These are phyloP conservation scores for Adela reaumurella DNA, from an alignment of 2,888 invertebrate genomes.

Conservation along the genomic window DNA sequence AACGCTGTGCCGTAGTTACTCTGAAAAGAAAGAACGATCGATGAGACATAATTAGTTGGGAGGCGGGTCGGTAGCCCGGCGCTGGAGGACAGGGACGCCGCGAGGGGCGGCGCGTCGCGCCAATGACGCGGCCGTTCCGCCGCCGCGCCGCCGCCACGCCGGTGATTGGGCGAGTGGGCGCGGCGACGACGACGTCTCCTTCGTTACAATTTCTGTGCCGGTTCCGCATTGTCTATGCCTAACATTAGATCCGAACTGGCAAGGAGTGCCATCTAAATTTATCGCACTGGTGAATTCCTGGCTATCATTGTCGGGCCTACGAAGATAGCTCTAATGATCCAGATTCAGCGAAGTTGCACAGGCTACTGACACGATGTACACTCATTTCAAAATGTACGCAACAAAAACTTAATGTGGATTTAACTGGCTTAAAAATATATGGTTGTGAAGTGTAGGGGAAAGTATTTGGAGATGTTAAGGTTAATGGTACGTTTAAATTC, in stretches of 20 bases:
- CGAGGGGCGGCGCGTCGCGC: constrained; percentile 32
- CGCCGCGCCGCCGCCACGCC: not conserved
- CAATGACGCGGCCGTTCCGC: constrained; percentile 23
- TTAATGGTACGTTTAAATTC: too few species aligned
- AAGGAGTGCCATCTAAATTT: not conserved
- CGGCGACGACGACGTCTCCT: not conserved
- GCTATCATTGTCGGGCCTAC: not conserved
- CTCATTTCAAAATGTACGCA: too few species aligned
- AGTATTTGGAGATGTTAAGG: too few species aligned
- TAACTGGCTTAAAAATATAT: too few species aligned
- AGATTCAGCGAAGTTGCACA: too few species aligned
- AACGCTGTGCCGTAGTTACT: constrained; percentile 77
- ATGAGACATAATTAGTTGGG: constrained; percentile 18
- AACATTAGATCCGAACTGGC: not conserved
- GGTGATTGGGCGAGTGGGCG: not conserved
- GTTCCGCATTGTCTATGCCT: not conserved
- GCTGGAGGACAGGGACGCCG: constrained; percentile 10
- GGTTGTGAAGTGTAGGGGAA: too few species aligned
- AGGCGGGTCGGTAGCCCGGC: constrained; percentile 34
- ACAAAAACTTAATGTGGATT: too few species aligned
- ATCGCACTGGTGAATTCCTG: not conserved
- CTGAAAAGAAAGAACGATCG: constrained; percentile 55
- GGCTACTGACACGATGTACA: too few species aligned
- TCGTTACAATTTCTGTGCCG: not conserved
- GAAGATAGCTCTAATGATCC: not conserved